Evolutionary conservation across 2,113 vertebrate species (phyloP).

Genomic region (Ascaphus truei): DNA sequence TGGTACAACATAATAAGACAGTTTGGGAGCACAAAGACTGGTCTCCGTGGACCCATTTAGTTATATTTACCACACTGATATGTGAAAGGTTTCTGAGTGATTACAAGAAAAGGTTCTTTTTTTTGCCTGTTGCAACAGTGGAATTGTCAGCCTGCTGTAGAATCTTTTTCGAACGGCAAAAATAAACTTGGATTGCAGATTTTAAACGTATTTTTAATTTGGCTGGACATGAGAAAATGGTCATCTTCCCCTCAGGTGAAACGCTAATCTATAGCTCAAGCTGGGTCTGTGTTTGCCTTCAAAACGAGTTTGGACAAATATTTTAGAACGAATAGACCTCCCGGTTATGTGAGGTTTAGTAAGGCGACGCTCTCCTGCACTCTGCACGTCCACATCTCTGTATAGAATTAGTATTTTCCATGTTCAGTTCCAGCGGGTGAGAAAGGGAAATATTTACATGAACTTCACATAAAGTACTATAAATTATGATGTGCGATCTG

Average conservation of each 20-base stretch:
- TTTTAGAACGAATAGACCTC: slow-evolving; percentile 10
- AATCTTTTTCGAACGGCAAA: neutral
- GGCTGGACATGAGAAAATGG: neutral
- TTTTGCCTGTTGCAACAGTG: too few species aligned
- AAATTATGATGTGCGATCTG: neutral
- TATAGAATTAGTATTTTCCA: neutral
- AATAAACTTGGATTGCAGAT: neutral
- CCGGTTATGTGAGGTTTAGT: neutral
- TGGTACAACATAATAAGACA: too few species aligned
- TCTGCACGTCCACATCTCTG: neutral
- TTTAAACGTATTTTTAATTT: neutral
- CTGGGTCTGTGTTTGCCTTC: neutral
- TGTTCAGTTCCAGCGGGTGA: neutral
- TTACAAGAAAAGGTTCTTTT: too few species aligned
- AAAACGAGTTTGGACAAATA: slow-evolving; percentile 7
- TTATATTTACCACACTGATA: too few species aligned
- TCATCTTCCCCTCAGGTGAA: neutral
- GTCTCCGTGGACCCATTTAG: too few species aligned
- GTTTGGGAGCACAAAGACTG: too few species aligned
- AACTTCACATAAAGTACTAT: neutral
- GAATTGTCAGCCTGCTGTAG: neutral
- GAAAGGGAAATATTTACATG: slow-evolving; percentile 1
- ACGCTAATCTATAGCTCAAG: neutral
- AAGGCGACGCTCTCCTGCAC: neutral
- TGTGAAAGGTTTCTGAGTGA: too few species aligned